These are phyloP conservation scores for Pavo muticus DNA, from an alignment of 2,113 vertebrate species.

Conservation along the genomic window DNA sequence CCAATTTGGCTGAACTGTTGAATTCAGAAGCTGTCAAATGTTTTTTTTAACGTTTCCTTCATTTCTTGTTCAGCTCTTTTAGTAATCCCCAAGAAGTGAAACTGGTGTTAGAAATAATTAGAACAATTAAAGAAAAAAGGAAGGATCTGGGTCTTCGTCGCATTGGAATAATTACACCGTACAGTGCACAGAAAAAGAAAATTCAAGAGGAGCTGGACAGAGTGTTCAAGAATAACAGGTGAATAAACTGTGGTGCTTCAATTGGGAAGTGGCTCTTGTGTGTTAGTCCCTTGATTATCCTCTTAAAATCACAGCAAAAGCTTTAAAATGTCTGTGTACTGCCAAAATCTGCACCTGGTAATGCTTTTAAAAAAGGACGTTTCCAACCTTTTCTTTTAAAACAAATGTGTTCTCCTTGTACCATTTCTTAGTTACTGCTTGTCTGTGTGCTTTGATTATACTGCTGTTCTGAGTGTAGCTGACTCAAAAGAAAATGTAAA, in stretches of 20 bases:
- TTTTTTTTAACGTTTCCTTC: not conserved
- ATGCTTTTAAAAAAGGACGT: not conserved
- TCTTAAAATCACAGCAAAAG: not conserved
- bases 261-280: not conserved
- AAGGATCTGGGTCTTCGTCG: conserved; percentile 68
- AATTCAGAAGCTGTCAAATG: not conserved
- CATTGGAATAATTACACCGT: conserved; percentile 89
- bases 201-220: conserved; percentile 77
- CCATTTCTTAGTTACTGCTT: not conserved
- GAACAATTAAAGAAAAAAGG: conserved; percentile 78
- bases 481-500: not conserved
- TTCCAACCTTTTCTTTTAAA: not conserved
- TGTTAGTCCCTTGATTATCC: not conserved
- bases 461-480: not conserved
- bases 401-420: not conserved
- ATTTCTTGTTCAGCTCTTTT: conserved; percentile 79
- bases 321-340: not conserved
- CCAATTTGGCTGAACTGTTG: not conserved
- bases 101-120: conserved; percentile 84
- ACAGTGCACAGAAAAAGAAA: conserved; percentile 86
- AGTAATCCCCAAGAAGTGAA: conserved; percentile 84
- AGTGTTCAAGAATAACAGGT: conserved; percentile 75
- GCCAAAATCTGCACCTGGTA: not conserved
- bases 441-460: not conserved
- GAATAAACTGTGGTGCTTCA: not conserved